These are phyloP conservation scores for Penelope pileata DNA, from an alignment of 2,113 vertebrate genomes.

Conservation along the genomic window DNA sequence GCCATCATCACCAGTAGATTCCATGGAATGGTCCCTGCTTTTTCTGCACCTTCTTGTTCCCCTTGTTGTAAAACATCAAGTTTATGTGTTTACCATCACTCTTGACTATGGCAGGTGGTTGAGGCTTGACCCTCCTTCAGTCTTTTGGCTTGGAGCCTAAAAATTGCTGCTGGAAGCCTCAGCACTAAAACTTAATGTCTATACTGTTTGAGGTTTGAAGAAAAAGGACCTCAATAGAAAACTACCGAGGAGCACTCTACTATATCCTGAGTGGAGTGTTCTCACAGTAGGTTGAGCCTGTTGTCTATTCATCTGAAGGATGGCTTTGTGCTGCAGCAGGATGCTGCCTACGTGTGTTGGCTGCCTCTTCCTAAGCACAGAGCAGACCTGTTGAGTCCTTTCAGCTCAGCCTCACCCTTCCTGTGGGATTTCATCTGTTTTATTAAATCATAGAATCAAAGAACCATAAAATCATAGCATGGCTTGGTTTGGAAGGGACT, in stretches of 20 bases:
- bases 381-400: background rate
- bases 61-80: background rate
- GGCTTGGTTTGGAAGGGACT: too few species aligned
- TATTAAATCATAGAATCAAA: background rate
- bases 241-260: background rate
- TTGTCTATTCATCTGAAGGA: background rate
- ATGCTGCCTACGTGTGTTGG: accelerated
- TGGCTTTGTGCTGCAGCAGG: background rate
- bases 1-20: background rate
- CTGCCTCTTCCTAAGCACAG: accelerated
- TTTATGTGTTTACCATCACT: background rate
- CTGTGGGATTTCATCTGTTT: background rate
- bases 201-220: background rate
- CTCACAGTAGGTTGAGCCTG: background rate
- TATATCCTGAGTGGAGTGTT: background rate
- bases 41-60: background rate
- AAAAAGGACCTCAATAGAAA: background rate
- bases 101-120: background rate
- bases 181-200: background rate
- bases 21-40: accelerated
- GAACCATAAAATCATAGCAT: too few species aligned
- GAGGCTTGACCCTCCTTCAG: background rate
- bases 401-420: background rate
- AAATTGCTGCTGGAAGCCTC: background rate
- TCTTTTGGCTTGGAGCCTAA: background rate